Percentiles rank a stretch among this genome's conserved stretches.
Conservation (phyloP, 2,797 vertebrate species). For the Sebastes minor region DNA sequence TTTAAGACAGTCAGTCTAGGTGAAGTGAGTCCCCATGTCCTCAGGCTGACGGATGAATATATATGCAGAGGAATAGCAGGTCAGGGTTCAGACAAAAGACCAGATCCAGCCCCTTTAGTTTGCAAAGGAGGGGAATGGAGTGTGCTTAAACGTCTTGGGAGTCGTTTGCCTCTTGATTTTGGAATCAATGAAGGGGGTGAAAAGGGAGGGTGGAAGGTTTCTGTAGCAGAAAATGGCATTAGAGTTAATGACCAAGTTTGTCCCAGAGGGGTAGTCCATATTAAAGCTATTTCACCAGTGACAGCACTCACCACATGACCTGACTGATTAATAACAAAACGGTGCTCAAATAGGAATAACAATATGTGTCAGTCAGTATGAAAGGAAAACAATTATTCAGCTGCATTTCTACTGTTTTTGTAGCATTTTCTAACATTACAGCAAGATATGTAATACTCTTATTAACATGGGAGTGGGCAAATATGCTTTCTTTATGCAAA, state of each 20-base stretch:
- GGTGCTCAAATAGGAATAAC: conserved; percentile 72
- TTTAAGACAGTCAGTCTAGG: conserved; percentile 62
- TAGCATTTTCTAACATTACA: background rate
- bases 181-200: conserved; percentile 73
- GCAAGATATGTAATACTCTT: background rate
- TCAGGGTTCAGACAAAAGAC: conserved; percentile 73
- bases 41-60: conserved; percentile 43
- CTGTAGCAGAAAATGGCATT: conserved; percentile 83
- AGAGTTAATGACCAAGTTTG: conserved; percentile 84
- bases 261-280: conserved; percentile 83
- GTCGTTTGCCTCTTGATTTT: conserved; percentile 79
- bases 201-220: conserved; percentile 66
- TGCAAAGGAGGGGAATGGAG: conserved; percentile 45
- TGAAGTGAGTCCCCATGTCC: conserved; percentile 54
- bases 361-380: conserved; percentile 73
- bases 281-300: conserved; percentile 79
- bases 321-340: conserved; percentile 82
- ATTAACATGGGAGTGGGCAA: fast-evolving
- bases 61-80: conserved; percentile 54
- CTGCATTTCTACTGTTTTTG: background rate
- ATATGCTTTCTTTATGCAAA: too few species aligned
- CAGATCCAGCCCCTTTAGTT: conserved; percentile 61
- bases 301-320: conserved; percentile 78
- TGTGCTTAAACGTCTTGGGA: conserved; percentile 73
- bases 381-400: conserved; percentile 48